Evolutionary conservation across 2,888 invertebrate genomes (phyloP), one percentile per base, ranked within the genome.

Genomic region (Catocala sponsa): DNA sequence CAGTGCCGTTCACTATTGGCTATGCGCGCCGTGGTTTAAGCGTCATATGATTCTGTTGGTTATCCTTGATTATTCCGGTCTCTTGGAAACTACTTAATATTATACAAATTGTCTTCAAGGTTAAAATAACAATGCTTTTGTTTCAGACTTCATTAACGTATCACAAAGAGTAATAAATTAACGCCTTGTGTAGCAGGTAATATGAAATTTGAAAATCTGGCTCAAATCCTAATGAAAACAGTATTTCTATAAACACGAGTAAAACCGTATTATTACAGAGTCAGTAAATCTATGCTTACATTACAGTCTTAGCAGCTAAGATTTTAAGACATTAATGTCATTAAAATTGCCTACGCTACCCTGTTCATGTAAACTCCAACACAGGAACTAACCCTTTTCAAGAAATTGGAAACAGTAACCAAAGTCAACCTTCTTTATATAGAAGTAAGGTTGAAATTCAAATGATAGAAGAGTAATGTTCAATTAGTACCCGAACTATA

Each of bases 311-410:
- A 47, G 49, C 35, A 63, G 58, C 53, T 56, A 61, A 71, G 61
- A 71, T 55, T 62, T 68, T 68, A 59, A 64, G 68, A 52, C 49
- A 49, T 48, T 71, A 68, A 68, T 71, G 51, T 52, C 68, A 71
- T 71, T 71, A 68, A 71, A 68, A 64, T 71, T 63, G 43, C 63
- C 61, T 55, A 55, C 59, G 62, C 66, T 59, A 70, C 52, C 68
- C 46, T 42, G 44, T 61, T 55, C 61, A 69, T 54, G 48, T 57
- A 65, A 72, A 72, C 61, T 63, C 35, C 44, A 51, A 51, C 42
- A 10, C 52, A 69, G 53, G 41, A 58, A 63, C 66, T 66, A 69
- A 62, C 48, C 70, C 65, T 58, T 68, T 65, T 47, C 50, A 53
- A 60, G 63, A 48, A 33, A 48, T 32, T 6, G n/a, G 41, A 33